Evolutionary conservation across 30 jellyfish, hydroid and myxozoan species (phyloP), one percentile per base, ranked within the genome.

Genomic region (Mastigias papua): DNA sequence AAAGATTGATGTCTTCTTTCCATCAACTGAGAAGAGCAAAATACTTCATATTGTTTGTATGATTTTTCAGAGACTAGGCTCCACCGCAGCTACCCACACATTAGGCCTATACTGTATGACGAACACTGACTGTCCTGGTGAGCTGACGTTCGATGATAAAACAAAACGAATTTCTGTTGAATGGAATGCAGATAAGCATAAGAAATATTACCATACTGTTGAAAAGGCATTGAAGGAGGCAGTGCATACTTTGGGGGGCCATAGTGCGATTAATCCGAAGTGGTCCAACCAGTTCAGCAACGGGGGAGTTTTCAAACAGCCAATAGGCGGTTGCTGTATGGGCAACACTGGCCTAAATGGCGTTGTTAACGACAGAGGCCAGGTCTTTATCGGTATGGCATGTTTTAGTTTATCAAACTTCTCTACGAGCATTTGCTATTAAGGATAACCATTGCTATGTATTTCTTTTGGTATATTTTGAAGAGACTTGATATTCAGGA

Each of bases 271-370:
- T 21, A 54, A 91, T 32, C 99, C 99, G 48, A 81, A 86, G 86
- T 96, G 93, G 94, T 96, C 99, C n/a, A 75, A 75, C 69, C 97
- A 96, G 88, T 80, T 96, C 48, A 88, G 97, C 50, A 42, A 86
- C 13, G 94, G 90, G 7, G 92, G 91, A 8, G 42, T 96, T 46
- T 86, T 97, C 31, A 88, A 79, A 35, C 99, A 96, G 27, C 99
- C 99, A 4, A 88, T 96, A 26, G 99, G 99, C 21, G 99, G 99
- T 46, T 96, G 99, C 65, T 65, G 96, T 27, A 96, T 96, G 99
- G 99, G 99, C 20, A 98, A 96, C 61, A 67, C 97, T 1, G 99
- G 99, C 31, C 60, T 72, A 27, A 73, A 86, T 78, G 99, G 99
- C 0, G 99, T 96, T 30, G 99, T 96, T 11, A 91, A 96, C 54